These are phyloP conservation scores for Onthophagus sagittarius DNA, from an alignment of 2,888 invertebrate genomes.

Conservation along the genomic window DNA sequence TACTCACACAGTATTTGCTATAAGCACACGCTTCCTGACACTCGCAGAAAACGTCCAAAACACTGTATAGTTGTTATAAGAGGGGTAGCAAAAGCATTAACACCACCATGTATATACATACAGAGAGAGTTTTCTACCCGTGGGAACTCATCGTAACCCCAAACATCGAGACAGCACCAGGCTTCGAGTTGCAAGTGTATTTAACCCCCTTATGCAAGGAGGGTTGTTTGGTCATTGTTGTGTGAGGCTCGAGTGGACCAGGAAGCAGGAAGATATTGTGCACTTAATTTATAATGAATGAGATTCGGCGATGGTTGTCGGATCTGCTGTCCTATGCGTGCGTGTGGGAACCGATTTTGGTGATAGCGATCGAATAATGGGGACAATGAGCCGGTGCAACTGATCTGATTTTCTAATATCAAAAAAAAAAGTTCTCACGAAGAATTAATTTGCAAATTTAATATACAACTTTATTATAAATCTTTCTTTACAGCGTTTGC, in stretches of 20 bases:
- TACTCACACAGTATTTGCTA: not conserved
- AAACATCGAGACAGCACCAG: not conserved
- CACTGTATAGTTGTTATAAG: not conserved
- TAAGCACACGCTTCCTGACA: not conserved
- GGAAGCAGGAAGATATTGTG: conserved; percentile 33
- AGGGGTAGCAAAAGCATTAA: not conserved
- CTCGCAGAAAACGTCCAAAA: not conserved
- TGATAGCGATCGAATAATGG: not conserved
- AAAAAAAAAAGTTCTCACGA: not conserved
- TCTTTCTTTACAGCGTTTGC: not conserved
- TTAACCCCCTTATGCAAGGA: conserved; percentile 30
- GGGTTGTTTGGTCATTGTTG: conserved; percentile 18
- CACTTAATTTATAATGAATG: conserved; percentile 29
- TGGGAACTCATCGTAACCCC: not conserved
- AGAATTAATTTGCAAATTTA: too few relatives aligned
- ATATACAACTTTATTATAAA: not conserved
- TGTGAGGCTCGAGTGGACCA: conserved; percentile 23
- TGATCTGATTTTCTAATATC: conserved; percentile 7
- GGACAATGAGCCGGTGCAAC: not conserved
- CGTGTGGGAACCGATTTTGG: conserved; percentile 19
- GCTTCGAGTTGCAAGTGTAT: conserved; percentile 29
- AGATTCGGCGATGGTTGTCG: conserved; percentile 21
- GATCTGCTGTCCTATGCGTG: conserved; percentile 4
- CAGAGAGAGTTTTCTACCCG: not conserved
- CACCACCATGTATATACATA: not conserved